Conservation (phyloP, 2,113 vertebrate species). For the Lates calcarifer region DNA sequence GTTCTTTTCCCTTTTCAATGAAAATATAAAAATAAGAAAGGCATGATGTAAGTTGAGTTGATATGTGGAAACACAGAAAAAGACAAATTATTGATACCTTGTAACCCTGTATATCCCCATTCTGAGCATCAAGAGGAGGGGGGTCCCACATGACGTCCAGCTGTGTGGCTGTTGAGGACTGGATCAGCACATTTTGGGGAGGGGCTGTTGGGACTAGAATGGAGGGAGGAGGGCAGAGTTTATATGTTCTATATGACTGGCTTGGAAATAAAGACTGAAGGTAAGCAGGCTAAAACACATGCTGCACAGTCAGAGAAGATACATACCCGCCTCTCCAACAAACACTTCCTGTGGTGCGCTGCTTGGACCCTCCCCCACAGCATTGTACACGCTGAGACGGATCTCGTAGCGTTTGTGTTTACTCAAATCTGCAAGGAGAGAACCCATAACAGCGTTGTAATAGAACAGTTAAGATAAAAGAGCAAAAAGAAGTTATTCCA, state of each 20-base stretch:
- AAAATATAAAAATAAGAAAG: constrained; percentile 14
- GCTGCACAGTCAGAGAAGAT: constrained; percentile 2
- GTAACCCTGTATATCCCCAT: constrained; percentile 97
- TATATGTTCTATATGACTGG: not conserved
- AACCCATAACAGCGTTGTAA: constrained; percentile 48
- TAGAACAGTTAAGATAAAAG: constrained; percentile 58
- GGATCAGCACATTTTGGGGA: constrained; percentile 89
- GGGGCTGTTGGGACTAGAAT: constrained; percentile 91
- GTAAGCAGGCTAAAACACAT: not conserved
- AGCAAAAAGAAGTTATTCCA: constrained; percentile 47
- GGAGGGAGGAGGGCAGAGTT: constrained; percentile 14
- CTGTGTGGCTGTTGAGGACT: constrained; percentile 92
- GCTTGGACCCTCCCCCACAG: constrained; percentile 93
- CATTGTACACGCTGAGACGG: constrained; percentile 95
- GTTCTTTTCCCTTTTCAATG: not conserved
- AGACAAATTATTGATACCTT: constrained; percentile 84
- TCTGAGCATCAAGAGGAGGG: constrained; percentile 90
- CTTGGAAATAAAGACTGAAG: constrained; percentile 7
- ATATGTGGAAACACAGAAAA: constrained; percentile 4
- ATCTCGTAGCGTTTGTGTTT: constrained; percentile 98
- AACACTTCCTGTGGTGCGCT: constrained; percentile 96
- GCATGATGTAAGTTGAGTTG: constrained; percentile 15
- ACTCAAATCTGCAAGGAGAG: constrained; percentile 88
- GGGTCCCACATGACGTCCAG: constrained; percentile 96
- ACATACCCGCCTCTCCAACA: constrained; percentile 96